Percentiles rank a stretch among this genome's conserved stretches.
Evolutionary conservation across 2,113 vertebrate species (phyloP).

Genomic region (Melanotaenia duboulayi): DNA sequence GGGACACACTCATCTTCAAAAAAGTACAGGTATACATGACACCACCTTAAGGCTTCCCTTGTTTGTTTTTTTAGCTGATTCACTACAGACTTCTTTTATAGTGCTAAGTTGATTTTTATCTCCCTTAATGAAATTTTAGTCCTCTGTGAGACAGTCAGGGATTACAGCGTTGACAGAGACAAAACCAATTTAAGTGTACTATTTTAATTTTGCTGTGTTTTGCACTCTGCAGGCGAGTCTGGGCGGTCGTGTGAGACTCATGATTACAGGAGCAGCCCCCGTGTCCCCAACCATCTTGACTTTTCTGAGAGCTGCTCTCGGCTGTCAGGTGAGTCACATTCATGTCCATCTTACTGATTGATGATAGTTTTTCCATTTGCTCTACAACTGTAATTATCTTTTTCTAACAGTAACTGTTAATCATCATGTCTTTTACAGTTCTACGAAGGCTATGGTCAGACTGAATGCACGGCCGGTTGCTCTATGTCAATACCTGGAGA

Average conservation of each 20-base stretch:
- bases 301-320: slow-evolving; percentile 92
- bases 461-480: slow-evolving; percentile 95
- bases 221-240: slow-evolving; percentile 85
- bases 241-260: slow-evolving; percentile 91
- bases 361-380: neutral
- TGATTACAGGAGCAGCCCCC: slow-evolving; percentile 95
- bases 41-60: too few species aligned
- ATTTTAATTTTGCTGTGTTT: slow-evolving; percentile 18
- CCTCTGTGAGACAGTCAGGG: too few species aligned
- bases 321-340: slow-evolving; percentile 90
- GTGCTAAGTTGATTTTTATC: too few species aligned
- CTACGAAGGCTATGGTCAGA: slow-evolving; percentile 99
- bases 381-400: neutral
- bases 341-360: neutral
- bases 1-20: slow-evolving; percentile 95
- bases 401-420: neutral
- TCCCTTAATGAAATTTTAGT: too few species aligned
- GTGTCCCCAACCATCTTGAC: slow-evolving; percentile 93
- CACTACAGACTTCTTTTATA: too few species aligned
- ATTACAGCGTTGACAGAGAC: neutral
- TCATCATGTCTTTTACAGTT: slow-evolving; percentile 82
- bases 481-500: slow-evolving; percentile 91
- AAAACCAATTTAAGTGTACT: neutral
- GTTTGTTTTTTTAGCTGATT: too few species aligned
- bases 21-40: slow-evolving; percentile 91